Evolutionary conservation across 2,888 invertebrate genomes (phyloP), one percentile per base, ranked within the genome.

Genomic region (Scaptomyza flava): DNA sequence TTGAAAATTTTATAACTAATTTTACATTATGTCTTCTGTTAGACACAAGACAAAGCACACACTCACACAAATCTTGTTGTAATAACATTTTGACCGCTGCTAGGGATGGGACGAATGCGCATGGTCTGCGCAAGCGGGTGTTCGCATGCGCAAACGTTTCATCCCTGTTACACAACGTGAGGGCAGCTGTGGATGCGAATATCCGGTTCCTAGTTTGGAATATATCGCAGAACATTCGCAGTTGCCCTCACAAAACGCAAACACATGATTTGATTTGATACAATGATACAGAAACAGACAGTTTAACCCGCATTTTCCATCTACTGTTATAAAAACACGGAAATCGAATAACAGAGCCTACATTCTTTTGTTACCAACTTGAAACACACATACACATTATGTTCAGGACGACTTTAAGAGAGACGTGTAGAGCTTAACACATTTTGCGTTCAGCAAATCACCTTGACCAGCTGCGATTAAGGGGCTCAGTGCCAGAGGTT

Each of bases 401-500:
- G 64, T 77, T 70, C 30, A 57, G 31, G 38, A 48, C 38, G 20
- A 65, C 36, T 47, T 47, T 6, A 34, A 34, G 53, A 54, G 42
- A 33, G 45, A 56, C 31, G 48, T 33, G 58, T 61, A 38, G 70
- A 70, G 65, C 72, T 70, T 68, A 52, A 51, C 60, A 68, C 48
- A 42, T 14, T 50, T 81, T 88, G 45, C 43, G 79, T 89, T 87
- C 66, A 69, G 68, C 80, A 72, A 81, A 86, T 68, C 81, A 76
- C 77, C 79, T 82, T 61, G 79, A 64, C 86, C 77, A 75, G 81
- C 81, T 85, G 85, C 79, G 68, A 73, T 89, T 86, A 90, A 81
- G 90, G 90, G 90, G 90, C 90, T 90, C 90, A 81, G 86, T 90
- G 89, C 77, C 63, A 54, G 77, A 47, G 81, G 79, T 86, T 88